Evolutionary conservation across 2,113 vertebrate genomes (phyloP), one percentile per base, ranked within the genome.

Genomic region (Corynorhinus townsendii): DNA sequence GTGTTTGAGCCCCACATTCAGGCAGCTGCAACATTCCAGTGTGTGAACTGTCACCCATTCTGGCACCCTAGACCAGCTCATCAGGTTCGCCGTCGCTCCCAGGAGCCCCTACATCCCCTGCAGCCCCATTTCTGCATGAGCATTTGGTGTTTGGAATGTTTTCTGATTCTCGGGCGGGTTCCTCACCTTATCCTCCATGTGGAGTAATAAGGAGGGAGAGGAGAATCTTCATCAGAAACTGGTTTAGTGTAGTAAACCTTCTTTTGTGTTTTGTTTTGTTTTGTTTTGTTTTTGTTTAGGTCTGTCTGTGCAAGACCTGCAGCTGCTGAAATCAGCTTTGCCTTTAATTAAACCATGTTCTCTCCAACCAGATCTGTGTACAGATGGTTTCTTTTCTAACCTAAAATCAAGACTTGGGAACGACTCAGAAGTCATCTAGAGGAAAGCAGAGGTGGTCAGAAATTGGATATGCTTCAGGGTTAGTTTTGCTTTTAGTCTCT

Each of bases 291-390:
- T 89, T 40, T 79, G 38, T 98, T 98, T 97, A 97, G 97, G 98
- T 99, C 97, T 98, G 97, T 99, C 98, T 98, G 98, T 99, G 98
- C 98, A 98, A 99, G 98, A 98, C 98, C 98, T 98, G 98, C 98
- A 99, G 99, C 98, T 98, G 98, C 98, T 99, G 98, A 98, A 99
- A 98, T 99, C 99, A 98, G 98, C 98, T 99, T 99, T 99, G 98
- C 99, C 99, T 99, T 99, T 99, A 99, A 99, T 98, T 99, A 98
- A 98, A 99, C 98, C 97, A 98, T 98, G 98, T 99, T 99, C 99
- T 99, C 98, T 98, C 98, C 98, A 98, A 96, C 96, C 97, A 97
- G n/a, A 96, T 91, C 92, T 97, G 86, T 97, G 95, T 98, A 17
- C 38, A 33, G 1, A 95, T 98, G 95, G 59, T 68, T 83, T 90